These are phyloP conservation scores for Mionectes olivaceus DNA, from an alignment of 2,797 vertebrate species.

Conservation along the genomic window DNA sequence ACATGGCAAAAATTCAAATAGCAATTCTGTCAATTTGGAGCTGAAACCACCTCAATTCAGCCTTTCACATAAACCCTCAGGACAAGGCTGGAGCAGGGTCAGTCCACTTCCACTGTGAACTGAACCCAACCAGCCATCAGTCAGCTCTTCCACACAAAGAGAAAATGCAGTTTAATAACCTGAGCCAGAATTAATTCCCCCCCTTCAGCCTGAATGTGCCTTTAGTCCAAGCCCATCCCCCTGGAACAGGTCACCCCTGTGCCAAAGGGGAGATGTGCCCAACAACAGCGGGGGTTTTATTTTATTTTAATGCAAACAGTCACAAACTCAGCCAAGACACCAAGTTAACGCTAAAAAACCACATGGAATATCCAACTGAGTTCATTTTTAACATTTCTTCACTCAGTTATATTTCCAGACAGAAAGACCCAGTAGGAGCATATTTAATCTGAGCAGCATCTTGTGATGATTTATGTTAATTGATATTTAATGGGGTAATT, in stretches of 20 bases:
- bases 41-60: neutral
- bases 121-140: neutral
- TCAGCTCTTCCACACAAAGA: neutral
- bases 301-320: neutral
- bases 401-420: slow-evolving; percentile 11
- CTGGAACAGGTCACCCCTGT: neutral
- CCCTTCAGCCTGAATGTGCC: neutral
- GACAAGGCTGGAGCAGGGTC: neutral
- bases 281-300: neutral
- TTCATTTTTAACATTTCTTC: slow-evolving; percentile 4
- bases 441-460: slow-evolving; percentile 64
- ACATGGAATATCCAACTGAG: neutral
- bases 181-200: neutral
- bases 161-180: fast-evolving
- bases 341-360: neutral
- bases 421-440: slow-evolving; percentile 56
- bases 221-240: neutral
- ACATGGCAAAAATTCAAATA: neutral
- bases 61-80: fast-evolving
- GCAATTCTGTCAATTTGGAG: neutral
- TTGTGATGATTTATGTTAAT: slow-evolving; percentile 66
- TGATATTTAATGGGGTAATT: slow-evolving; percentile 64
- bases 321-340: neutral
- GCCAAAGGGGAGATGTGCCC: too few species aligned
- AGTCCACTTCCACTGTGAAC: neutral